Evolutionary conservation across 2,113 vertebrate species (phyloP).

Genomic region (Tetrao urogallus): DNA sequence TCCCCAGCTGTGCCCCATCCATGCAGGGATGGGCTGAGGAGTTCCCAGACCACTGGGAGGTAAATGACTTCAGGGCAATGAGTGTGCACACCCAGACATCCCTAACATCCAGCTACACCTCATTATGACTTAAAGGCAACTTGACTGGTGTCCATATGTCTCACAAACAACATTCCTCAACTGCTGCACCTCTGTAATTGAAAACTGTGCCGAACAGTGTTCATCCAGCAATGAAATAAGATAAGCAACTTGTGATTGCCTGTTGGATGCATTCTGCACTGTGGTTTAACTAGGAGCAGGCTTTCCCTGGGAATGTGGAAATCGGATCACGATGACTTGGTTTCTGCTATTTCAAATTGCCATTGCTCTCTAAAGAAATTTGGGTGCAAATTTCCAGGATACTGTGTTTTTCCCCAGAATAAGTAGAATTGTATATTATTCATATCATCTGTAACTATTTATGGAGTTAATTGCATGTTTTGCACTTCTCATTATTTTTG

Average conservation of each 20-base stretch:
- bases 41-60: background rate
- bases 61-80: background rate
- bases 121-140: background rate
- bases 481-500: background rate
- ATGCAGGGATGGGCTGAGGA: background rate
- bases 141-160: background rate
- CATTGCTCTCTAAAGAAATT: background rate
- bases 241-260: background rate
- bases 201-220: background rate
- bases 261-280: background rate
- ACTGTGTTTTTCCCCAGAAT: background rate
- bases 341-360: background rate
- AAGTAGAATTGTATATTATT: background rate
- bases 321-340: background rate
- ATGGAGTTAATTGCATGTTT: background rate
- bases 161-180: background rate
- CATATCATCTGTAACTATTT: background rate
- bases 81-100: background rate
- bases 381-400: background rate
- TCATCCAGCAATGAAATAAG: background rate
- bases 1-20: background rate
- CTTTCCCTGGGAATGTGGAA: background rate
- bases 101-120: background rate
- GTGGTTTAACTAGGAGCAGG: background rate
- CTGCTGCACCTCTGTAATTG: background rate